A percentile compares a stretch with the other conserved stretches of the same genome.
Conservation (phyloP, 2,113 vertebrate genomes). For the Craseonycteris thonglongyai region DNA sequence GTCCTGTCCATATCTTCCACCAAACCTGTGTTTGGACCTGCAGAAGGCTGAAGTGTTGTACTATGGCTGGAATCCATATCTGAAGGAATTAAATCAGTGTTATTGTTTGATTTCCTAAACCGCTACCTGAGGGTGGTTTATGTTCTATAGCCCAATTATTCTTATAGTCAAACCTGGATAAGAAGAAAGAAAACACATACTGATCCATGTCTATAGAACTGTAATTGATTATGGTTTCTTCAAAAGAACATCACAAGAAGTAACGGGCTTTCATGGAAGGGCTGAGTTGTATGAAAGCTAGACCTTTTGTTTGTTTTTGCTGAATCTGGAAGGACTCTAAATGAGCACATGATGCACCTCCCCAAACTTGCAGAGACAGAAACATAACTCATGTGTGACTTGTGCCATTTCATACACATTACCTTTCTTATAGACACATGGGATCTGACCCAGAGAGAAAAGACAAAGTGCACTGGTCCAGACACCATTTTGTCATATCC, state of each 20-base stretch:
- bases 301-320: neutral
- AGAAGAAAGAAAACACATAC: neutral
- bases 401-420: neutral
- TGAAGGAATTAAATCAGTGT: slow-evolving; percentile 62
- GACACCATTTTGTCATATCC: neutral
- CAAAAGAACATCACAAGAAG: neutral
- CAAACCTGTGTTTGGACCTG: slow-evolving; percentile 25
- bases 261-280: neutral
- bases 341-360: neutral
- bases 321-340: neutral
- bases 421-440: neutral
- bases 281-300: neutral
- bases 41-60: slow-evolving; percentile 33
- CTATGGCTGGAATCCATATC: slow-evolving; percentile 49
- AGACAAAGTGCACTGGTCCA: neutral
- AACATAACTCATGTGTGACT: neutral
- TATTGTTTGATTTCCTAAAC: slow-evolving; percentile 36
- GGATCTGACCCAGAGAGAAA: neutral
- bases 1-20: slow-evolving; percentile 49
- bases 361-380: neutral
- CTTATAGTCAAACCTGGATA: neutral
- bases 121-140: neutral
- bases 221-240: neutral
- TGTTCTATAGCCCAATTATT: neutral
- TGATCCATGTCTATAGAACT: neutral